Evolutionary conservation across 2,797 vertebrate species (phyloP).

Genomic region (Smutsia gigantea): DNA sequence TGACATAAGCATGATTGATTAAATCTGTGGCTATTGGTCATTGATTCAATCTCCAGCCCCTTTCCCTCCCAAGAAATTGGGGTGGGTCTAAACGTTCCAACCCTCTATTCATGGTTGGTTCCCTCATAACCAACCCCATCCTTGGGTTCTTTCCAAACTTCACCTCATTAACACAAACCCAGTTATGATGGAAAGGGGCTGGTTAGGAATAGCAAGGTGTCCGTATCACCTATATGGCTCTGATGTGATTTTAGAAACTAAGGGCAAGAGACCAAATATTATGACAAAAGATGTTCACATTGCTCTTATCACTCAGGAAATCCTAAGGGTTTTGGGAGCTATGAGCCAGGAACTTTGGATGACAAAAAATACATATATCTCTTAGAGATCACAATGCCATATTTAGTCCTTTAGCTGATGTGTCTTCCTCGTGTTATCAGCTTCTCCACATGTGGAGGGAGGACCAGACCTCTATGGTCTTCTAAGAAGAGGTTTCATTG

Average conservation of each 20-base stretch:
- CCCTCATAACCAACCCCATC: neutral
- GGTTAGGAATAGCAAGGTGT: neutral
- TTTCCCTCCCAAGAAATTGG: neutral
- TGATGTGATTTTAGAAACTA: neutral
- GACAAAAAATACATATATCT: neutral
- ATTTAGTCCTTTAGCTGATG: neutral
- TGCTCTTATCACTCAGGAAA: neutral
- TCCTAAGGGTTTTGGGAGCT: neutral
- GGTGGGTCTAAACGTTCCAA: accelerated
- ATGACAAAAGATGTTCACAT: neutral
- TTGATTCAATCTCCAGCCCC: neutral
- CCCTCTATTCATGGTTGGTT: neutral
- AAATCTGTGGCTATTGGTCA: neutral
- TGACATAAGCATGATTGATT: neutral
- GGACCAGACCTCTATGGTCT: neutral
- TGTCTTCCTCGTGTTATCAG: neutral
- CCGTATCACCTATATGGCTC: neutral
- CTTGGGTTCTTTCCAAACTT: neutral
- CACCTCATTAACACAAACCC: neutral
- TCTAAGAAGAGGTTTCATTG: neutral
- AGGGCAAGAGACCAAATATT: neutral
- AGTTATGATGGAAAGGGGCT: neutral
- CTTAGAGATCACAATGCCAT: neutral
- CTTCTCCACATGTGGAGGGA: neutral
- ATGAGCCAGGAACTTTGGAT: neutral